A percentile compares a stretch with the other conserved stretches of the same genome.
Evolutionary conservation across 2,797 vertebrate species (phyloP).

Genomic region (Silurus aristotelis): DNA sequence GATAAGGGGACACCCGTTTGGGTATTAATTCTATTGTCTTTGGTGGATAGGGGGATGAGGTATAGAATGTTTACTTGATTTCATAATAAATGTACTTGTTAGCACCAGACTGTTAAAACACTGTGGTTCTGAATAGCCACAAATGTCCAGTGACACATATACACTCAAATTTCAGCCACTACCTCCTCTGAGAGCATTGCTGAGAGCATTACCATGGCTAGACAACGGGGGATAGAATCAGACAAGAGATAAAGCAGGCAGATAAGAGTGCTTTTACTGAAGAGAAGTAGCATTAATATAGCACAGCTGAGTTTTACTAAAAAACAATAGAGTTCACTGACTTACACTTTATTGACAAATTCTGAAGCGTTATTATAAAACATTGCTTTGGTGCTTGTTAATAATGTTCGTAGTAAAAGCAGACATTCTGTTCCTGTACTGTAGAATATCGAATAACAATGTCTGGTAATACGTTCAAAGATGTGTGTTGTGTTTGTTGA

Average conservation of each 20-base stretch:
- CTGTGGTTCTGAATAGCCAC: conserved; percentile 7
- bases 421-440: neutral
- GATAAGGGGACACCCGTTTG: neutral
- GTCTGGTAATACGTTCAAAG: neutral
- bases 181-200: conserved; percentile 18
- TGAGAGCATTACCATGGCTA: conserved; percentile 7
- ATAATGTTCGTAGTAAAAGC: conserved; percentile 6
- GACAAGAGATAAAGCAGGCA: conserved; percentile 20
- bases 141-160: conserved; percentile 15
- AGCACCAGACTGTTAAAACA: neutral
- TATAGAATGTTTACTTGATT: neutral
- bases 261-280: conserved; percentile 36
- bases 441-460: neutral
- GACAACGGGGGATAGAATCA: conserved; percentile 30
- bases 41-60: neutral
- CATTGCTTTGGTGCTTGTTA: neutral
- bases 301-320: conserved; percentile 28
- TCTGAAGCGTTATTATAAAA: conserved; percentile 30
- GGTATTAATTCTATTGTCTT: neutral
- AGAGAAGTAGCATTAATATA: conserved; percentile 27
- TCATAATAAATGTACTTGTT: neutral
- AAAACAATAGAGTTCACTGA: conserved; percentile 40
- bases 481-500: neutral
- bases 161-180: conserved; percentile 31
- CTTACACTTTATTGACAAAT: conserved; percentile 27